Evolutionary conservation across 2,113 vertebrate genomes (phyloP), one percentile per base, ranked within the genome.

Genomic region (Ondatra zibethicus): DNA sequence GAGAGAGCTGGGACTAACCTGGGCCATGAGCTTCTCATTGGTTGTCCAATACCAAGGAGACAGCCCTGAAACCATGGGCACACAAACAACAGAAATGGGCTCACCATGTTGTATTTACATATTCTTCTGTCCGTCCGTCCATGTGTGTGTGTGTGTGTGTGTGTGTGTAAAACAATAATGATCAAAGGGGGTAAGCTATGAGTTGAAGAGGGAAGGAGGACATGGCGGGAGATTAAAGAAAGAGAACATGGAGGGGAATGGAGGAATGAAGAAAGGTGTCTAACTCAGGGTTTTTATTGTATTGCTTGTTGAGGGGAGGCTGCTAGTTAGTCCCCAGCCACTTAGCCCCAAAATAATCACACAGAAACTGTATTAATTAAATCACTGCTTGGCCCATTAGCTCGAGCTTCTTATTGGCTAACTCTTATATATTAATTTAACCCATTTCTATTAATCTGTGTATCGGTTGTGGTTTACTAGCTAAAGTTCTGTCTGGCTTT

Each of bases 181-280:
- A n/a, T 25, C 33, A 81, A 55, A 81, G 16, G 10, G 33, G 19
- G 12, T n/a, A 73, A 39, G 19, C 70, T 39, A 55, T n/a, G 33
- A 23, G 13, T n/a, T n/a, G n/a, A 10, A 55, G 17, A 52, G 9
- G 9, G 16, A 36, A 52, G 47, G 29, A 78, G 47, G 76, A 52
- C 31, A 55, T 11, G 9, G 77, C 47, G 31, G 10, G 33, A 33
- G 8, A 12, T 21, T 52, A 52, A 80, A 80, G 29, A 31, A 25
- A 55, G 9, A 80, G 4, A 55, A 80, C 50, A 55, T 52, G 9
- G 29, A n/a, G 19, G 17, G 33, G 4, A 80, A 31, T 80, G 2
- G 31, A 36, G 0, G 16, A 52, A 16, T 0, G 31, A 14, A 7
- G 47, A 19, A 19, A 50, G 7, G 33, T 55, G 3, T 80, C 14